Base-by-base conservation (phyloP, 1,140 invertebrate species). In the Pissodes strobi region DNA sequence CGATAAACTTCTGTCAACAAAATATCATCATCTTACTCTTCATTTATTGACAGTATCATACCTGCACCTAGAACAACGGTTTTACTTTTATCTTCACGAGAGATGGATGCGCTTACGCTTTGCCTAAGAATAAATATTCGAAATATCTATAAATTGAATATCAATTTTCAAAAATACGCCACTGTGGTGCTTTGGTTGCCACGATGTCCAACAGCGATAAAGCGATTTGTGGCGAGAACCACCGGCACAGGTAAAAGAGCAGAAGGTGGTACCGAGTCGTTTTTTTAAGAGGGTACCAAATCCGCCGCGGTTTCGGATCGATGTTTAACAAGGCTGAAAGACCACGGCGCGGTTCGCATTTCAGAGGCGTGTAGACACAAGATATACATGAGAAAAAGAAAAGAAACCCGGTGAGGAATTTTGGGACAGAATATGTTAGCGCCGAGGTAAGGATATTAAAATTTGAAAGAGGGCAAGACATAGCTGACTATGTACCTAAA, bases 221-320 rank as follows among this genome's bases (percentile, higher is more conserved):
- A 64, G 61, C 61, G 61, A 64, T 64, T 64, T 64, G 61, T 64
- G 61, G 61, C 52, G 51, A 62, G 61, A 64, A 64, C 61, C 61
- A 64, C 52, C 61, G 61, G 41, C 61, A 64, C 61, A 64, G 61
- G 61, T 64, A 64, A 64, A 64, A 55, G 61, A 55, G 41, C 38
- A 22, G 61, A 64, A 64, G 61, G 52, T 64, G 61, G 61, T 64
- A 64, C 61, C 51, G 9, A 12, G 25, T 37, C 15, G 23, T 39
- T 41, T 30, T 45, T 30, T 19, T 18, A 37, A 30, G 25, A 53
- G 39, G 51, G 61, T 37, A 38, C 51, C 61, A 56, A 62, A 64
- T 51, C 19, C 46, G 59, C 59, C 59, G 59, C 59, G 48, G 59
- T 64, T 64, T 56, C 43, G 52, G 61, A 55, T 56, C 46, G 55